Evolutionary conservation across 2,888 invertebrate species (phyloP).

Genomic region (Zygaena filipendulae): DNA sequence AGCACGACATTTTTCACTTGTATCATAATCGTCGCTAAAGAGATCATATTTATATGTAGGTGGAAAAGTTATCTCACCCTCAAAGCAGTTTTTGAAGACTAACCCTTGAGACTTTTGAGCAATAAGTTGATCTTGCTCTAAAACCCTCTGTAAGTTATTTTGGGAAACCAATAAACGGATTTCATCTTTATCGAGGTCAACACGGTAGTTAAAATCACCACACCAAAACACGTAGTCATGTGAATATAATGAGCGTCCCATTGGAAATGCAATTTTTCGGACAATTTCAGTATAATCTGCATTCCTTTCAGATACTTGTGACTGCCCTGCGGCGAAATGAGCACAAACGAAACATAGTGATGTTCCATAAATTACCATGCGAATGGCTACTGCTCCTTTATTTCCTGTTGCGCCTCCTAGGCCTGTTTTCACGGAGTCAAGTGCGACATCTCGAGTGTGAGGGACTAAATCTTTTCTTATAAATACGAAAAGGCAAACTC

Average conservation of each 20-base stretch:
- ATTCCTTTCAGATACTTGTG: slow-evolving; percentile 94
- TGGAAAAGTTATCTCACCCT: slow-evolving; percentile 91
- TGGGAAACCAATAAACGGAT: slow-evolving; percentile 85
- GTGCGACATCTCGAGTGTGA: slow-evolving; percentile 90
- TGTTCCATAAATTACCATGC: slow-evolving; percentile 91
- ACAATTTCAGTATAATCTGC: slow-evolving; percentile 97
- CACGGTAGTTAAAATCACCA: slow-evolving; percentile 98
- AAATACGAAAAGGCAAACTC: slow-evolving; percentile 96
- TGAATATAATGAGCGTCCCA: slow-evolving; percentile 91
- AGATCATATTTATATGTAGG: slow-evolving; percentile 99
- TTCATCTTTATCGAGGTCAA: slow-evolving; percentile 95
- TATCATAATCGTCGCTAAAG: slow-evolving; percentile 98
- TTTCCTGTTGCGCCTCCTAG: slow-evolving; percentile 98
- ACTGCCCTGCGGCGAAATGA: slow-evolving; percentile 99
- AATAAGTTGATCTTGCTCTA: slow-evolving; percentile 89
- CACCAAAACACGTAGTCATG: slow-evolving; percentile 99
- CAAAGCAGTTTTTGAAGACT: slow-evolving; percentile 92
- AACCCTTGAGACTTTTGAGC: slow-evolving; percentile 82
- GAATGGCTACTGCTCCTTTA: slow-evolving; percentile 95
- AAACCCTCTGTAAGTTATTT: slow-evolving; percentile 78
- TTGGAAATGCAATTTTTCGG: slow-evolving; percentile 88
- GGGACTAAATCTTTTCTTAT: slow-evolving; percentile 90
- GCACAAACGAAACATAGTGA: slow-evolving; percentile 98
- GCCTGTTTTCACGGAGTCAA: slow-evolving; percentile 98
- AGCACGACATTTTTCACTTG: slow-evolving; percentile 96